Conservation (phyloP, 2,888 invertebrate species). For the Embidobia sp. region DNA sequence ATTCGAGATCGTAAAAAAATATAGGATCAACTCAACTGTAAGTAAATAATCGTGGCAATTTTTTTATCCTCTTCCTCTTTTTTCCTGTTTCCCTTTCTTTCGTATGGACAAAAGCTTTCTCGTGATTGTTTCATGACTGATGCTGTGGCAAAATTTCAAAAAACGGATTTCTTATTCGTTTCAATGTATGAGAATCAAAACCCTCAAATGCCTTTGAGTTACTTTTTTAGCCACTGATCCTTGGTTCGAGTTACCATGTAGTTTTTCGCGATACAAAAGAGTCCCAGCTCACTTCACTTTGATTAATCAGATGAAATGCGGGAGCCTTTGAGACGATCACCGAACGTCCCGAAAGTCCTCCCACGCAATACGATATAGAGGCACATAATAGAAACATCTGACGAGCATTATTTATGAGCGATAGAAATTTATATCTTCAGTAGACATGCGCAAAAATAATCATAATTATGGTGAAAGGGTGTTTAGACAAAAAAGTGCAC, state of each 20-base stretch:
- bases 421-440: no score
- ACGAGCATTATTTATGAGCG: conserved; percentile 53
- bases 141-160: conserved; percentile 32
- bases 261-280: conserved; percentile 37
- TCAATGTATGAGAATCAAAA: conserved; percentile 1
- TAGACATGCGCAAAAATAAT: no score
- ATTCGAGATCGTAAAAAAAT: conserved; percentile 60
- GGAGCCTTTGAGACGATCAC: conserved; percentile 9
- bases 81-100: conserved; percentile 1
- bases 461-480: background rate
- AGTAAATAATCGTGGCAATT: conserved; percentile 48
- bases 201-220: no score
- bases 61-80: conserved; percentile 3
- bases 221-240: conserved; percentile 23
- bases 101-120: conserved; percentile 22
- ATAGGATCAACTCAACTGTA: conserved; percentile 52
- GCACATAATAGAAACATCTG: conserved; percentile 55
- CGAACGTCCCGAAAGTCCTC: conserved; percentile 22
- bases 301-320: conserved; percentile 21
- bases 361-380: conserved; percentile 40
- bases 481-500: background rate
- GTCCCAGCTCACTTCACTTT: no score
- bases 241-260: conserved; percentile 18
- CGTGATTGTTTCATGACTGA: conserved; percentile 20
- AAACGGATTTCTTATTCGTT: conserved; percentile 12